Conservation (phyloP, 2,888 invertebrate genomes). For the Trachelus troglodyta region DNA sequence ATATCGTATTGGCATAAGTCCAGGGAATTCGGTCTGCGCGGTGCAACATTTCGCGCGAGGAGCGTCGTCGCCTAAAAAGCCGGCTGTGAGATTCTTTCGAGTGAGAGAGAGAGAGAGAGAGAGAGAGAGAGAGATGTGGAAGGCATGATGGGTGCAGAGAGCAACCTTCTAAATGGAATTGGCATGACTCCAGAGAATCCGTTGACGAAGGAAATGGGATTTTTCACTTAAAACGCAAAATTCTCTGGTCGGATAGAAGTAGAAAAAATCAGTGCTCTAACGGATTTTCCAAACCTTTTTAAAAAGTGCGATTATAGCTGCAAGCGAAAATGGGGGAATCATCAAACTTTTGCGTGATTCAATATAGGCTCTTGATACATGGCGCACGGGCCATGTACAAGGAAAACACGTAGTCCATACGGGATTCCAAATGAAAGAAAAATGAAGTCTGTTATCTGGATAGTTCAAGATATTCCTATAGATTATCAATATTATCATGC, state of each 20-base stretch:
- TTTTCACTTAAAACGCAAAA: slow-evolving; percentile 48
- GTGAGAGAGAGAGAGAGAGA: slow-evolving; percentile 42
- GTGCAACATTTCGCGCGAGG: slow-evolving; percentile 34
- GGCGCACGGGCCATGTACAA: no score
- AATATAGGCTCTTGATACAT: no score
- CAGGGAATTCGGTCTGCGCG: slow-evolving; percentile 36
- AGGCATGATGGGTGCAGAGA: slow-evolving; percentile 21
- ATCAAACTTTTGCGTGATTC: no score
- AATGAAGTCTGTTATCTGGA: no score
- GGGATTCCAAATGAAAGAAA: no score
- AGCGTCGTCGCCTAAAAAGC: slow-evolving; percentile 32
- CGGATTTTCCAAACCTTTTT: no score
- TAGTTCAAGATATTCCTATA: no score
- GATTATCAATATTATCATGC: no score
- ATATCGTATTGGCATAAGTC: slow-evolving; percentile 41
- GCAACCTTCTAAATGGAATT: slow-evolving; percentile 46
- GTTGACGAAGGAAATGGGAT: slow-evolving; percentile 44
- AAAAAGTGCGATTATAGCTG: no score
- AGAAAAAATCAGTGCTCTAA: no score
- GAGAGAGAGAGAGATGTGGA: slow-evolving; percentile 30
- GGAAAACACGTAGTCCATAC: no score
- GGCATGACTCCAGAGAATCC: slow-evolving; percentile 41
- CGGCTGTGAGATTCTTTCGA: slow-evolving; percentile 1
- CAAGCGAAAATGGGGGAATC: no score
- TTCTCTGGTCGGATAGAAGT: slow-evolving; percentile 11